A percentile compares a stretch with the other conserved stretches of the same genome.
These are phyloP conservation scores for Diachrysia chrysitis DNA, from an alignment of 2,888 invertebrate species.

Conservation along the genomic window DNA sequence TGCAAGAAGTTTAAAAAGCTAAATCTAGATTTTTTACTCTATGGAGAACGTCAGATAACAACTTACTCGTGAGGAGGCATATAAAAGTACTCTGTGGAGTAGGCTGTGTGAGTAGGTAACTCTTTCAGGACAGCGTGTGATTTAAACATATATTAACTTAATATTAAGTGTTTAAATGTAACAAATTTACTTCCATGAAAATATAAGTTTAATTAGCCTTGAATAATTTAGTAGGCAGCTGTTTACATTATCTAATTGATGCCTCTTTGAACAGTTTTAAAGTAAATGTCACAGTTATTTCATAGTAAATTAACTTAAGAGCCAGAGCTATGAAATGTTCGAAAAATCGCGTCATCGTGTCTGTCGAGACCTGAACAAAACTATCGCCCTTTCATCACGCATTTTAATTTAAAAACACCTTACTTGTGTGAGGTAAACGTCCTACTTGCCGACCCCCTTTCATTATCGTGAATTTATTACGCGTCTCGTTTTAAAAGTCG, in stretches of 20 bases:
- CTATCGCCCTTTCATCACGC: slow-evolving; percentile 28
- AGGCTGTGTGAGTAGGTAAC: no score
- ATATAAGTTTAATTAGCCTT: no score
- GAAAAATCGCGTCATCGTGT: not conserved
- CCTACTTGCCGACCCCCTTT: slow-evolving; percentile 63
- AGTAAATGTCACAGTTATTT: not conserved
- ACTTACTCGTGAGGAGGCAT: no score
- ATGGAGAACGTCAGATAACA: no score
- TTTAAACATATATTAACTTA: no score
- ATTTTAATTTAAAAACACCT: slow-evolving; percentile 40
- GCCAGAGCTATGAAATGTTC: not conserved
- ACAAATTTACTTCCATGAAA: no score
- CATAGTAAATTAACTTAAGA: slow-evolving; percentile 1
- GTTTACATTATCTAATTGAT: not conserved
- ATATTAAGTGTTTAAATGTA: no score
- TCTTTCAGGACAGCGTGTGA: no score
- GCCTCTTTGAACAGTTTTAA: not conserved
- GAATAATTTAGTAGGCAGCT: not conserved
- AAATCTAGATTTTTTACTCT: no score
- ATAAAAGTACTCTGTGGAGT: no score
- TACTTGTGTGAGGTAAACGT: slow-evolving; percentile 54
- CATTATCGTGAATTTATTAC: slow-evolving; percentile 66
- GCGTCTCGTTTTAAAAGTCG: slow-evolving; percentile 55
- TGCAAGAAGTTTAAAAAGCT: no score
- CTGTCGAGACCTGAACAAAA: slow-evolving; percentile 9